phyloP scores from a whole-genome alignment of 2,888 invertebrate species.

The Odontothrips loti region DNA sequence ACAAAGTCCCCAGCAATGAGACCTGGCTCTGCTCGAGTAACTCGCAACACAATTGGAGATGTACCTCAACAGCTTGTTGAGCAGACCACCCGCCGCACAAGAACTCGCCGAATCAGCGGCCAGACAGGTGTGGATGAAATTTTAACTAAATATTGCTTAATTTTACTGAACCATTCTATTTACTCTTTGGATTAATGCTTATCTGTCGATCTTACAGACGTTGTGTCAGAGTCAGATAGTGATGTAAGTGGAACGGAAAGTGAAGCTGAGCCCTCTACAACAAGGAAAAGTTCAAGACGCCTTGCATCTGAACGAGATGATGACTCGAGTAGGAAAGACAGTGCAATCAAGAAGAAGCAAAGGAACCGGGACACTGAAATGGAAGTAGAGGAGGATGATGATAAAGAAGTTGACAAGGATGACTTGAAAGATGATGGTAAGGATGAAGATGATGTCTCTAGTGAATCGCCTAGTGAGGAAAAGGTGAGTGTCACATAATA shows the following conservation, averaged over 20 bases:
- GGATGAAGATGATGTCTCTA: constrained; percentile 23
- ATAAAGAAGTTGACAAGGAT: constrained; percentile 32
- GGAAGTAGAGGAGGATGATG: constrained; percentile 31
- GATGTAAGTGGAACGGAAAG: constrained; percentile 37
- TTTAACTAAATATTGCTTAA: background rate
- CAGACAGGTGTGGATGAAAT: constrained; percentile 35
- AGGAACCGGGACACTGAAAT: constrained; percentile 31
- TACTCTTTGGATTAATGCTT: constrained; percentile 26
- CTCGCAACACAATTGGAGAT: background rate
- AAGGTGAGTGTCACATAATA: background rate
- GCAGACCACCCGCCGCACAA: constrained; percentile 44
- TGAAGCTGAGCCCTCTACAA: constrained; percentile 35
- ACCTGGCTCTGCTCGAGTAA: constrained; percentile 44
- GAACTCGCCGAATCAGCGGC: constrained; percentile 41
- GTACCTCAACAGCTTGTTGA: constrained; percentile 45
- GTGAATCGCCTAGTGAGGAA: constrained; percentile 11
- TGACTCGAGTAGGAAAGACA: constrained; percentile 31
- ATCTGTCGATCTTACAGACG: constrained; percentile 35
- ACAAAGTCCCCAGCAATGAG: constrained; percentile 60
- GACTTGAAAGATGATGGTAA: constrained; percentile 27
- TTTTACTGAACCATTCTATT: background rate
- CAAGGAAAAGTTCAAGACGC: constrained; percentile 33
- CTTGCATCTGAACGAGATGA: constrained; percentile 31
- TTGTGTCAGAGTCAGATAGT: constrained; percentile 40
- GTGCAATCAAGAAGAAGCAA: constrained; percentile 30